These are phyloP conservation scores for Rhyzopertha dominica DNA, from an alignment of 1,140 invertebrate genomes.

Conservation along the genomic window DNA sequence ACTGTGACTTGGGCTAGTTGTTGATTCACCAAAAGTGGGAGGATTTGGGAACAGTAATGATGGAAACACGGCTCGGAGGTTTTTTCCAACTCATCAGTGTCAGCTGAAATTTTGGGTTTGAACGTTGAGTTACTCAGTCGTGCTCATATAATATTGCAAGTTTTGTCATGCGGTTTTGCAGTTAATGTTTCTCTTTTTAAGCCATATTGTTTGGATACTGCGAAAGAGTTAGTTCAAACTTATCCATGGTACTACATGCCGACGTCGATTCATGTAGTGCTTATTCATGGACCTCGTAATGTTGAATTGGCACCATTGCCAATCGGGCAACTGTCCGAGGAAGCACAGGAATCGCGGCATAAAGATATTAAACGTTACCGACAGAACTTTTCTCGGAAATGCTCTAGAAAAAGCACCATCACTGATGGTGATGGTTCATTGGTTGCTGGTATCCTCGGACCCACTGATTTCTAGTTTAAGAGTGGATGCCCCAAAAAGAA, in stretches of 20 bases:
- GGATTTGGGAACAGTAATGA: no score
- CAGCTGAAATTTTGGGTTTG: conserved; percentile 8
- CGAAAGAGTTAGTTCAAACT: conserved; percentile 26
- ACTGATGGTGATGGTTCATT: no score
- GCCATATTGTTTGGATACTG: conserved; percentile 10
- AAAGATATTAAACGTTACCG: conserved; percentile 25
- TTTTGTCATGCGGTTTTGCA: conserved; percentile 1
- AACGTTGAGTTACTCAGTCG: no score
- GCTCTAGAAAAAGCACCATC: no score
- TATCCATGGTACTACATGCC: conserved; percentile 41
- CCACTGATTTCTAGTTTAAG: no score
- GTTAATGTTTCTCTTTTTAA: conserved; percentile 12
- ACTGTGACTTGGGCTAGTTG: no score
- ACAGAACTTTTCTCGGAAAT: conserved; percentile 26
- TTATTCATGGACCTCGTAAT: conserved; percentile 29
- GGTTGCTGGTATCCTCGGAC: no score
- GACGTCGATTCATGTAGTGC: conserved; percentile 39
- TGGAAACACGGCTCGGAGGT: conserved; percentile 12
- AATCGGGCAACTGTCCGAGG: conserved; percentile 32
- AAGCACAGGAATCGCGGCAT: conserved; percentile 22
- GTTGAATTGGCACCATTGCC: conserved; percentile 27
- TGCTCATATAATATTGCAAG: conserved; percentile 12
- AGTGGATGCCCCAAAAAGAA: no score
- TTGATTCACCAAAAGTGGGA: no score
- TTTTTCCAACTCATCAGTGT: conserved; percentile 10